These are phyloP conservation scores for Mallotus villosus DNA, from an alignment of 2,797 vertebrate species.

Conservation along the genomic window DNA sequence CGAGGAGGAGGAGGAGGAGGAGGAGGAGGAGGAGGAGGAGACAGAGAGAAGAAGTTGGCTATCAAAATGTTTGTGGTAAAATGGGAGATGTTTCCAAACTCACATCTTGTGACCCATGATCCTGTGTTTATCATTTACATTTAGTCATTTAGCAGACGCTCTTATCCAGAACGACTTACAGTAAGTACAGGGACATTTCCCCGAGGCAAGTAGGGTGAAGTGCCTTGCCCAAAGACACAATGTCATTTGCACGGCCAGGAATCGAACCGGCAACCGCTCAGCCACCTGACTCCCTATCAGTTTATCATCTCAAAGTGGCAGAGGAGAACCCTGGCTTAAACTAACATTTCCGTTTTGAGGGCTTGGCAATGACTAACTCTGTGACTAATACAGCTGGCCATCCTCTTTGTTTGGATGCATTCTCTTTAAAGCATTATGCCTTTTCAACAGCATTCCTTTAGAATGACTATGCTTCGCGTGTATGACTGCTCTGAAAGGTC, in stretches of 20 bases:
- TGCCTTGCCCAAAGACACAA: no score
- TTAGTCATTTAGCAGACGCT: no score
- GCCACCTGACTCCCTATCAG: no score
- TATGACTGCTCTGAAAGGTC: conserved; percentile 16
- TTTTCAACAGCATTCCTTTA: conserved; percentile 20
- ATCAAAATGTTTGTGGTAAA: neutral
- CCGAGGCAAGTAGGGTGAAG: no score
- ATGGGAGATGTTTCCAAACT: conserved; percentile 26
- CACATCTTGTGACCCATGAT: conserved; percentile 20
- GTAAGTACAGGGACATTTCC: no score
- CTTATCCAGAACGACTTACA: no score
- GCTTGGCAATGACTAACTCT: conserved; percentile 14
- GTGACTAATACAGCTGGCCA: conserved; percentile 27
- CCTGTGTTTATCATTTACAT: conserved; percentile 27
- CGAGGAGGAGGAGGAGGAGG: neutral
- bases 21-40: neutral
- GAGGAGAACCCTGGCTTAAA: conserved; percentile 5
- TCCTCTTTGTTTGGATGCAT: conserved; percentile 33
- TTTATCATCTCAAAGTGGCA: conserved; percentile 17
- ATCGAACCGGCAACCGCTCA: no score
- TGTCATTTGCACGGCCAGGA: no score
- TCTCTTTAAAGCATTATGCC: conserved; percentile 25
- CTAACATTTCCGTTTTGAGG: conserved; percentile 13
- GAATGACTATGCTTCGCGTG: conserved; percentile 40
- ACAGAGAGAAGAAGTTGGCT: neutral